These are phyloP conservation scores for Notolabrus celidotus DNA, from an alignment of 2,797 vertebrate species.

Conservation along the genomic window DNA sequence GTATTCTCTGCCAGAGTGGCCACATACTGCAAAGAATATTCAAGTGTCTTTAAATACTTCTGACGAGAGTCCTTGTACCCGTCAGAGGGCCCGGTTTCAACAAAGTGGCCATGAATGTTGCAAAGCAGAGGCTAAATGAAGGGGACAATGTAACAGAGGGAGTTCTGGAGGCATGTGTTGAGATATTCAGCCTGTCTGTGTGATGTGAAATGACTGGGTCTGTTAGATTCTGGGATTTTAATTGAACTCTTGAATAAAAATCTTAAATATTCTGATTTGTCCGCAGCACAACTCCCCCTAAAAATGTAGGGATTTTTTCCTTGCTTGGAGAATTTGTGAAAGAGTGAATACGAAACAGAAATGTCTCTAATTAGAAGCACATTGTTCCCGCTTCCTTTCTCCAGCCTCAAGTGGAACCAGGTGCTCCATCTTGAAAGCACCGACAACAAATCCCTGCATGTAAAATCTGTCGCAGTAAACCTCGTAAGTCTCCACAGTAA, in stretches of 20 bases:
- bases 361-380: slow-evolving; percentile 27
- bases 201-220: not conserved
- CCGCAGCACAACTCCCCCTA: not conserved
- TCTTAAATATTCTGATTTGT: not conserved
- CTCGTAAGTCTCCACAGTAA: not conserved
- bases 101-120: slow-evolving; percentile 1
- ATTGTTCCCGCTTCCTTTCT: slow-evolving; percentile 9
- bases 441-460: not conserved
- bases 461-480: not conserved
- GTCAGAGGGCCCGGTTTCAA: not conserved
- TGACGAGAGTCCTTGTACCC: not conserved
- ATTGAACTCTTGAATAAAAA: not conserved
- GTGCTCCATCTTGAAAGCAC: slow-evolving; percentile 11
- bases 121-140: no score
- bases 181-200: not conserved
- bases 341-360: slow-evolving; percentile 1
- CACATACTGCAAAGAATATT: slow-evolving; percentile 15
- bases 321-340: not conserved
- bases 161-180: not conserved
- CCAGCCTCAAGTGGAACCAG: slow-evolving; percentile 24
- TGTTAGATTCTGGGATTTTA: no score
- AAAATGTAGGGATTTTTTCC: not conserved
- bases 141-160: not conserved
- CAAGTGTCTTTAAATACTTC: slow-evolving; percentile 9
- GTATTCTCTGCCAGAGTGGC: not conserved